Conservation (phyloP, 2,113 vertebrate genomes). For the Pteronura brasiliensis region DNA sequence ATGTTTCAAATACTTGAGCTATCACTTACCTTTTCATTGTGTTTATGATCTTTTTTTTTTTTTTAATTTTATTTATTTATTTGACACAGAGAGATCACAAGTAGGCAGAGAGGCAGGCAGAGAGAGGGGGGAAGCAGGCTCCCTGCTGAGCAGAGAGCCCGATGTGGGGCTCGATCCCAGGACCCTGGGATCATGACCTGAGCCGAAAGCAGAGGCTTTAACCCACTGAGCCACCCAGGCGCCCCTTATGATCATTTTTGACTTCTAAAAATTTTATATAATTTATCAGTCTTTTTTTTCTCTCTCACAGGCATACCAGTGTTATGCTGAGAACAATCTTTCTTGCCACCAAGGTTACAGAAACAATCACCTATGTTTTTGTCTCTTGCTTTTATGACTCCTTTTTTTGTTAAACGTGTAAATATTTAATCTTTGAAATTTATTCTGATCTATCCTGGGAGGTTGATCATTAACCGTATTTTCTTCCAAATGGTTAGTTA, state of each 20-base stretch:
- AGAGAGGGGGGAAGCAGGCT: too few species aligned
- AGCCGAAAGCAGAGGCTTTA: too few species aligned
- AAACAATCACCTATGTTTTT: slow-evolving; percentile 4
- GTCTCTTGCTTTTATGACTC: slow-evolving; percentile 18
- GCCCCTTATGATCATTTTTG: neutral
- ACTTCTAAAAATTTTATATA: neutral
- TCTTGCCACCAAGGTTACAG: neutral
- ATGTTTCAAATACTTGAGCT: neutral
- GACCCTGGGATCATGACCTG: too few species aligned
- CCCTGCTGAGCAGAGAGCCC: too few species aligned
- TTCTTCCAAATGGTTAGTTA: slow-evolving; percentile 49
- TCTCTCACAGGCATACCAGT: neutral
- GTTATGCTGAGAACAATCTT: neutral
- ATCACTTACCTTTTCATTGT: neutral
- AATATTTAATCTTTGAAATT: slow-evolving; percentile 71
- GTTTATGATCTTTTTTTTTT: neutral
- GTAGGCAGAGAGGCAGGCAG: too few species aligned
- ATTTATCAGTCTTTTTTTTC: neutral
- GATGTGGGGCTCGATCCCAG: too few species aligned
- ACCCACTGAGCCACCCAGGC: too few species aligned
- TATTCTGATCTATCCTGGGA: slow-evolving; percentile 26
- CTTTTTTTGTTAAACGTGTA: slow-evolving; percentile 2
- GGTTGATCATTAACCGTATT: slow-evolving; percentile 61
- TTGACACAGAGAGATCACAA: too few species aligned
- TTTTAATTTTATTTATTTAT: too few species aligned